phyloP scores from a whole-genome alignment of 2,797 vertebrate genomes.

The Chaunax sp. region DNA sequence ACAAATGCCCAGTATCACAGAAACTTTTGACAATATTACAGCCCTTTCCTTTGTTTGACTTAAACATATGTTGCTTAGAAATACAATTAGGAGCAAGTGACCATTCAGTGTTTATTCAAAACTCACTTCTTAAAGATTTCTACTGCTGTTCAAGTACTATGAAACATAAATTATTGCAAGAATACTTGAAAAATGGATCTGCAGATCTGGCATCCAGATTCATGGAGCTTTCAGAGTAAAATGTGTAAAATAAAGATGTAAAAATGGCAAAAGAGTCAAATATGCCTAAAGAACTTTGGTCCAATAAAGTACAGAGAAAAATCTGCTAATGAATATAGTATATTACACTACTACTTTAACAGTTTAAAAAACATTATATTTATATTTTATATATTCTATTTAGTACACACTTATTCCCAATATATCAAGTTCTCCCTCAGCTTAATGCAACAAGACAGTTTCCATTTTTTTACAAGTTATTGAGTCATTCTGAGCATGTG shows the following conservation, averaged over 20 bases:
- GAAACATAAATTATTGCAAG: not conserved
- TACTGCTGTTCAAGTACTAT: not conserved
- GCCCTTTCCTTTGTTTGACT: not conserved
- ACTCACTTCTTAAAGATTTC: no score
- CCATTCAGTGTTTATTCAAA: no score
- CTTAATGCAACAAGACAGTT: not conserved
- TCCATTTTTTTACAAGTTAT: not conserved
- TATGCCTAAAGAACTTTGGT: no score
- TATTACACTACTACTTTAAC: not conserved
- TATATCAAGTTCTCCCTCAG: not conserved
- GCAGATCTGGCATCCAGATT: not conserved
- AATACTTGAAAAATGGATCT: not conserved
- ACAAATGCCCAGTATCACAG: not conserved
- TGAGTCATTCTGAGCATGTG: not conserved
- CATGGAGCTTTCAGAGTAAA: not conserved
- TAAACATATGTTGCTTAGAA: not conserved
- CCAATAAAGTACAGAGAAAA: not conserved
- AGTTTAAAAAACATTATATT: not conserved
- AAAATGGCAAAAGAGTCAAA: no score
- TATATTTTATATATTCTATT: not conserved
- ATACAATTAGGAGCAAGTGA: not conserved
- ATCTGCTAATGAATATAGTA: not conserved
- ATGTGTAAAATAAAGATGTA: not conserved
- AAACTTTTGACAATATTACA: not conserved
- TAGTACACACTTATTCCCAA: not conserved